Evolutionary conservation across 2,888 invertebrate genomes (phyloP).

Genomic region (Branchellion lobata): DNA sequence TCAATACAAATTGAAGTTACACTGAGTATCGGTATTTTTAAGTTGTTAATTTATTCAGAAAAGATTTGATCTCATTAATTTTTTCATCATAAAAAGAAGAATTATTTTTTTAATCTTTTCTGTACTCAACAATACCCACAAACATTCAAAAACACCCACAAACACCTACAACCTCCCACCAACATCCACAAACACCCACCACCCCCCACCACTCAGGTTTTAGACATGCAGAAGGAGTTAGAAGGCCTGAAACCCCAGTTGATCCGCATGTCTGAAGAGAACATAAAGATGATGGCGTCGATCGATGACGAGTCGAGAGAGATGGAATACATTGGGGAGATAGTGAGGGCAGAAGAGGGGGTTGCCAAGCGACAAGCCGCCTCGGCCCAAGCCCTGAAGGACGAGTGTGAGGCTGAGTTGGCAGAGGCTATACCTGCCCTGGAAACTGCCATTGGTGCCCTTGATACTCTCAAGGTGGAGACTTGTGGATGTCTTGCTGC

Average conservation of each 20-base stretch:
- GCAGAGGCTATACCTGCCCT: constrained; percentile 63
- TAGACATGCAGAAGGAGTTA: constrained; percentile 75
- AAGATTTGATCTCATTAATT: no score
- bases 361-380: constrained; percentile 80
- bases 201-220: constrained; percentile 64
- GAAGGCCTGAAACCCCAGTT: constrained; percentile 75
- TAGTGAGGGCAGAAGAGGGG: constrained; percentile 81
- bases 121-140: no score
- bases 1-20: no score
- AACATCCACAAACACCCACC: neutral
- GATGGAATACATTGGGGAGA: constrained; percentile 70
- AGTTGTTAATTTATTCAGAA: no score
- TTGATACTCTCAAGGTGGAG: constrained; percentile 62
- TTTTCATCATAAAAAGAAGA: no score
- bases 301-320: constrained; percentile 75
- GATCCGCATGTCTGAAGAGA: constrained; percentile 73
- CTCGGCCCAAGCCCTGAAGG: constrained; percentile 77
- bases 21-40: no score
- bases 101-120: no score
- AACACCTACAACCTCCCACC: neutral
- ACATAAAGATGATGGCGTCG: constrained; percentile 72
- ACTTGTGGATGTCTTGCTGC: neutral
- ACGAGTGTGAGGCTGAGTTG: constrained; percentile 62
- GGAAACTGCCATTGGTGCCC: constrained; percentile 62
- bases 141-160: no score